Conservation (phyloP, 2,113 vertebrate genomes). For the Mobula hypostoma region DNA sequence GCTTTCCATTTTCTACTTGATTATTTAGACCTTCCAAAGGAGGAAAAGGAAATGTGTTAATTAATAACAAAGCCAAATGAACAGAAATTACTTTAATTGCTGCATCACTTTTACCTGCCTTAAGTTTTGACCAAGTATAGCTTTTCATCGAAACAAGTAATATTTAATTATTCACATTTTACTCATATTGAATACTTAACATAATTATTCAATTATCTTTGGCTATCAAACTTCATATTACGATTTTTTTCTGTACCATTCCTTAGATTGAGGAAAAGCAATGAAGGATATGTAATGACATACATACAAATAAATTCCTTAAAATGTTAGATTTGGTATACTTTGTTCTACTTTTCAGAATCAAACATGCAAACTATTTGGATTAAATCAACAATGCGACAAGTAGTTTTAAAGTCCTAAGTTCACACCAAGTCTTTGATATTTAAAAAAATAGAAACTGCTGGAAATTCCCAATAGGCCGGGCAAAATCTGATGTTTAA, state of each 20-base stretch:
- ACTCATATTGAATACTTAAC: neutral
- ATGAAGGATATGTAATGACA: neutral
- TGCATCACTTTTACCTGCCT: neutral
- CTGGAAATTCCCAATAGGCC: no score
- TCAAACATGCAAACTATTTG: neutral
- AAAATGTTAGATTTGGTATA: neutral
- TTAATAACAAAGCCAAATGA: neutral
- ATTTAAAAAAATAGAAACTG: no score
- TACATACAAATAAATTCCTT: neutral
- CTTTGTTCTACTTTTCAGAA: neutral
- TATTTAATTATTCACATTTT: neutral
- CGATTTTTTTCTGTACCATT: neutral
- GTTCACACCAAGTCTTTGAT: neutral
- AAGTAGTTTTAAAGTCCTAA: neutral
- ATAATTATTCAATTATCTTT: neutral
- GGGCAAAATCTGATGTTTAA: no score
- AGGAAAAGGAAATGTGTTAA: neutral
- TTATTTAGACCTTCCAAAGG: constrained; percentile 40
- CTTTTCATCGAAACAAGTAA: neutral
- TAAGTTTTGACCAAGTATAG: neutral
- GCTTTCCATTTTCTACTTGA: neutral
- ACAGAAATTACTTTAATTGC: neutral
- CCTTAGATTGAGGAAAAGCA: neutral
- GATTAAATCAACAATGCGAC: neutral
- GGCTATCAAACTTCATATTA: neutral